phyloP scores from a whole-genome alignment of 64 coral and sea anemone species.

The Hydrozoanthus tunicans region DNA sequence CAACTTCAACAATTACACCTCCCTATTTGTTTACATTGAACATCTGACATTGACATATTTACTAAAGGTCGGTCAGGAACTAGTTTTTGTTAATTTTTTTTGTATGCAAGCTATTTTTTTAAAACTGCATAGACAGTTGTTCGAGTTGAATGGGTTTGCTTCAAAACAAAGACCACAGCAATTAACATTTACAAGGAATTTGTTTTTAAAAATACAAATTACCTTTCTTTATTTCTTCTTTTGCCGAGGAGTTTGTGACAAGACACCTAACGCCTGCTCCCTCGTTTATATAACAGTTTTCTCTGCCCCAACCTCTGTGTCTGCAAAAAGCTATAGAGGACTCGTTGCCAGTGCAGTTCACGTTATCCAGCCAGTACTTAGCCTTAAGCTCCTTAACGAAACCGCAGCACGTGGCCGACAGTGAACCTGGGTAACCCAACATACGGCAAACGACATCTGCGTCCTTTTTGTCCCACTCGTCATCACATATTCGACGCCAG shows the following conservation, averaged over 20 bases:
- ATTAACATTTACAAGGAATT: too few relatives aligned
- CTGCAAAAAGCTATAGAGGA: not conserved
- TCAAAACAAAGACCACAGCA: too few relatives aligned
- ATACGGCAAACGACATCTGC: slow-evolving; percentile 38
- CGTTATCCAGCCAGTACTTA: slow-evolving; percentile 19
- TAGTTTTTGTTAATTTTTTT: too few relatives aligned
- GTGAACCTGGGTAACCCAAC: slow-evolving; percentile 25
- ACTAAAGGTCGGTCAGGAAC: too few relatives aligned
- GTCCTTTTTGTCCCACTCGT: slow-evolving; percentile 32
- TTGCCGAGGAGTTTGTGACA: not conserved
- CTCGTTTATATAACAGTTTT: slow-evolving; percentile 5
- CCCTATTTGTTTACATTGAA: too few relatives aligned
- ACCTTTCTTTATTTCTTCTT: not conserved
- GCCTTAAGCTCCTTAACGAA: not conserved
- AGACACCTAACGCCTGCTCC: slow-evolving; percentile 22
- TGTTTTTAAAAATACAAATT: not conserved
- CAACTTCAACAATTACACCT: too few relatives aligned
- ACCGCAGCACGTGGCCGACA: not conserved
- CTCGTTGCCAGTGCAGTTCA: slow-evolving; percentile 18
- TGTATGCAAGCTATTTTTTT: too few relatives aligned
- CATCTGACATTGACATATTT: too few relatives aligned
- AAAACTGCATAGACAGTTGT: too few relatives aligned
- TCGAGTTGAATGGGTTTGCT: too few relatives aligned
- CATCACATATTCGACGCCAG: slow-evolving; percentile 31
- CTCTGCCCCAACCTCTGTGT: slow-evolving; percentile 14